A percentile compares a stretch with the other conserved stretches of the same genome.
Conservation (phyloP, 2,888 invertebrate species). For the Phyllotreta cruciferae region DNA sequence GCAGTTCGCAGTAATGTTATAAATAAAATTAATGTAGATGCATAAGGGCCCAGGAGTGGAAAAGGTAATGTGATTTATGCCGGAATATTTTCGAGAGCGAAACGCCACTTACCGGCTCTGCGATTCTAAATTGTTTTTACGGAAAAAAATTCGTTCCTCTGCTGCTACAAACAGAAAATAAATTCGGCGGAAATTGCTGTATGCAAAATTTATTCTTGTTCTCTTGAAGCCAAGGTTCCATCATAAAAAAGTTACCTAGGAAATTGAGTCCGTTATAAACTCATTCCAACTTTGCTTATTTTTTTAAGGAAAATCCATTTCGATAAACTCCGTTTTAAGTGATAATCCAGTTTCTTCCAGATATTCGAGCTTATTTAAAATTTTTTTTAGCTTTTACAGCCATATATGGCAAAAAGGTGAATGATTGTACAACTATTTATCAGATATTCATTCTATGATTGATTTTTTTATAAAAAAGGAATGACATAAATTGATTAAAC, state of each 20-base stretch:
- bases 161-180: constrained; percentile 24
- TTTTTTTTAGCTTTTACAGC: no score
- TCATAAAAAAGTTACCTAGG: constrained; percentile 18
- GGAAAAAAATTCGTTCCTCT: constrained; percentile 21
- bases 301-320: constrained; percentile 9
- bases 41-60: neutral
- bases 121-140: constrained; percentile 16
- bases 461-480: no score
- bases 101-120: constrained; percentile 6
- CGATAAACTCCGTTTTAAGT: neutral
- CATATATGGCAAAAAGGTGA: no score
- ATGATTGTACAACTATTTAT: no score
- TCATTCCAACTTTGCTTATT: constrained; percentile 7
- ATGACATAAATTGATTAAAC: no score
- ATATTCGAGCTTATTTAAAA: no score
- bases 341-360: no score
- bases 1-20: no score
- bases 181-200: constrained; percentile 26
- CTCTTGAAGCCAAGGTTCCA: constrained; percentile 7
- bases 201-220: constrained; percentile 23
- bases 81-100: neutral
- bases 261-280: constrained; percentile 8
- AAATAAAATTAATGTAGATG: constrained; percentile 8
- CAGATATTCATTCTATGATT: no score
- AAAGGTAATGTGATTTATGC: constrained; percentile 15